Conservation (phyloP, 1,140 invertebrate species). For the Pogonomyrmex barbatus region DNA sequence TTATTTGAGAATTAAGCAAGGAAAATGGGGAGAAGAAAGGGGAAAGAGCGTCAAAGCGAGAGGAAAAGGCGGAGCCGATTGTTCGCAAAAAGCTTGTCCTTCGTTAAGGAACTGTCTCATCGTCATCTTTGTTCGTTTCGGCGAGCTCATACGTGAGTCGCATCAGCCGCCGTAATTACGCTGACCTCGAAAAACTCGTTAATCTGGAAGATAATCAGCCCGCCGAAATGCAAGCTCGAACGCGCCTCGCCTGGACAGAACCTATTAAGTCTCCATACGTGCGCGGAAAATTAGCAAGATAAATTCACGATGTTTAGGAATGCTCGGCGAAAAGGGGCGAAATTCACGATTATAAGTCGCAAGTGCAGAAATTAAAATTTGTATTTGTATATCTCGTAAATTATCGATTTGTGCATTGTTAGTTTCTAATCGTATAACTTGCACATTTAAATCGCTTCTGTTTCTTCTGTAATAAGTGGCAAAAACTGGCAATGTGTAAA, state of each 20-base stretch:
- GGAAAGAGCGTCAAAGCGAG: constrained; percentile 13
- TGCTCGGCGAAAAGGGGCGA: not conserved
- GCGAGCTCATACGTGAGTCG: constrained; percentile 62
- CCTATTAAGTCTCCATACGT: constrained; percentile 62
- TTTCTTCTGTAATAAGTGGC: not conserved
- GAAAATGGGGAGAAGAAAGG: not conserved
- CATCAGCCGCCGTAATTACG: constrained; percentile 44
- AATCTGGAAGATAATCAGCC: constrained; percentile 60
- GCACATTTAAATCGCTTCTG: not conserved
- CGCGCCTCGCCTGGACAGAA: constrained; percentile 37
- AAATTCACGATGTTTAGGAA: constrained; percentile 44
- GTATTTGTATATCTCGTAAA: not conserved
- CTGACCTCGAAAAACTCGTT: constrained; percentile 51
- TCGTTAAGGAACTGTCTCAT: constrained; percentile 66
- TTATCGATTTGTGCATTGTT: not conserved
- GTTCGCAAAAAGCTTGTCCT: constrained; percentile 65
- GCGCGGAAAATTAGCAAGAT: constrained; percentile 57
- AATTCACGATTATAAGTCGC: constrained; percentile 29
- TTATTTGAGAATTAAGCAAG: constrained; percentile 23
- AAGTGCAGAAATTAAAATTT: constrained; percentile 23
- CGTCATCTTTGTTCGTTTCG: constrained; percentile 51
- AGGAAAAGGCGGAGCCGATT: not conserved
- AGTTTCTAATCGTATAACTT: not conserved
- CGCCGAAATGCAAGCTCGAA: constrained; percentile 54
- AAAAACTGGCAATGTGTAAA: not conserved